Evolutionary conservation across 2,888 invertebrate species (phyloP).

Genomic region (Catocala fraxini): DNA sequence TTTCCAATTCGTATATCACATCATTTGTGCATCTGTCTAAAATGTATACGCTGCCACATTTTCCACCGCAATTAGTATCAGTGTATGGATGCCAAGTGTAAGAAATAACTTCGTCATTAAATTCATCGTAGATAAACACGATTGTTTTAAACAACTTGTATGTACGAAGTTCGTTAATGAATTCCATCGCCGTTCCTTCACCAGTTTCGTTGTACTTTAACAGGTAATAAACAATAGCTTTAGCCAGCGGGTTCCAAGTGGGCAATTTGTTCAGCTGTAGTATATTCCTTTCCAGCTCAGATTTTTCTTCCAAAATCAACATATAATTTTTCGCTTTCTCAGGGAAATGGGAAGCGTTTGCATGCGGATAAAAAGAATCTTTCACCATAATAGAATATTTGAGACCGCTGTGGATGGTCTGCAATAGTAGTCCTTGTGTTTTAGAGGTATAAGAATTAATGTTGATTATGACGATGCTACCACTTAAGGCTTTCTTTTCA

Average conservation of each 20-base stretch:
- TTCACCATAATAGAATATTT: conserved; percentile 85
- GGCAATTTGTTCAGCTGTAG: conserved; percentile 81
- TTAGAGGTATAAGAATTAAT: conserved; percentile 79
- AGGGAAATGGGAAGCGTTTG: conserved; percentile 84
- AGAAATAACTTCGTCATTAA: conserved; percentile 69
- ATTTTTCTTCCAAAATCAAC: conserved; percentile 83
- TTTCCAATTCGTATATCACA: conserved; percentile 62
- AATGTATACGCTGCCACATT: conserved; percentile 75
- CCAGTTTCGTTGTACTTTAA: conserved; percentile 65
- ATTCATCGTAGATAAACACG: conserved; percentile 72
- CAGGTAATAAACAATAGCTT: conserved; percentile 80
- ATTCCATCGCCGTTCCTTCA: conserved; percentile 66
- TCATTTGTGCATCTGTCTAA: conserved; percentile 76
- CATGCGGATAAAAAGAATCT: conserved; percentile 81
- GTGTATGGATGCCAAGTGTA: conserved; percentile 83
- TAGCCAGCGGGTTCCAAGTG: conserved; percentile 85
- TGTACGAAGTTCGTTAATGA: conserved; percentile 76
- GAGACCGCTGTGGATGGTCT: conserved; percentile 78
- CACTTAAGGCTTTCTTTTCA: conserved; percentile 82
- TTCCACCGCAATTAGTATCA: conserved; percentile 75
- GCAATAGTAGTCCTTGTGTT: conserved; percentile 75
- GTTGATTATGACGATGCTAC: conserved; percentile 84
- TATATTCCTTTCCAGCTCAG: conserved; percentile 79
- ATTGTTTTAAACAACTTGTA: conserved; percentile 78
- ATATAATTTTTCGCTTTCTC: conserved; percentile 87